Evolutionary conservation across 1,140 invertebrate species (phyloP), one percentile per base, ranked within the genome.

Genomic region (Formica exsecta): DNA sequence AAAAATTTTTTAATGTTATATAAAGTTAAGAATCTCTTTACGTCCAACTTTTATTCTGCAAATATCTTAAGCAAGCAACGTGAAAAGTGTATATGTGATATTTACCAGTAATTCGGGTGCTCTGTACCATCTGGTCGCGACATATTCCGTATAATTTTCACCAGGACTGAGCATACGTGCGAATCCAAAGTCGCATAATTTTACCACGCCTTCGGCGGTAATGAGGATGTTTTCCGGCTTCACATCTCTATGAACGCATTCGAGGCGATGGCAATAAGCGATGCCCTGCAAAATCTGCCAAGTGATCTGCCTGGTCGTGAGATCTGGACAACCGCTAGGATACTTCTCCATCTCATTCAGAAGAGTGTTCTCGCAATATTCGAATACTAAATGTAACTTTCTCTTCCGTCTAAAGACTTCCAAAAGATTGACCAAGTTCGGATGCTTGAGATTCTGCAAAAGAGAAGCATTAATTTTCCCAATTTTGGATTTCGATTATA

Each of bases 161-260:
- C 98, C 98, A 0, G 98, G 98, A 94, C 99, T 99, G 87, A 99
- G 96, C 96, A 99, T 98, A 91, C 99, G 96, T 0, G 99, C 99
- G 95, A 99, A 99, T 36, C 99, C 99, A 95, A 99, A 99, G 94
- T 99, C 99, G 92, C 99, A 99, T 0, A 99, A 96, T 95, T 99
- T 99, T 22, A 99, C 98, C 38, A 99, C 97, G 0, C 99, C 98
- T 79, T 98, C 97, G 61, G 97, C 96, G 19, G 98, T 99, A n/a
- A 99, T 96, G 22, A 99, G 95, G 86, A 99, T 99, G 94, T 99
- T 99, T 96, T 99, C 99, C 2, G 99, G 99, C 94, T 99, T 99
- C 0, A 99, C 98, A 94, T 99, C 99, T 54, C 99, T 96, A 93
- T 99, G 99, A 92, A 99, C 98, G 93, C 98, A 99, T 94, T 99